These are phyloP conservation scores for Xestobium rufovillosum DNA, from an alignment of 2,888 invertebrate genomes.

Conservation along the genomic window DNA sequence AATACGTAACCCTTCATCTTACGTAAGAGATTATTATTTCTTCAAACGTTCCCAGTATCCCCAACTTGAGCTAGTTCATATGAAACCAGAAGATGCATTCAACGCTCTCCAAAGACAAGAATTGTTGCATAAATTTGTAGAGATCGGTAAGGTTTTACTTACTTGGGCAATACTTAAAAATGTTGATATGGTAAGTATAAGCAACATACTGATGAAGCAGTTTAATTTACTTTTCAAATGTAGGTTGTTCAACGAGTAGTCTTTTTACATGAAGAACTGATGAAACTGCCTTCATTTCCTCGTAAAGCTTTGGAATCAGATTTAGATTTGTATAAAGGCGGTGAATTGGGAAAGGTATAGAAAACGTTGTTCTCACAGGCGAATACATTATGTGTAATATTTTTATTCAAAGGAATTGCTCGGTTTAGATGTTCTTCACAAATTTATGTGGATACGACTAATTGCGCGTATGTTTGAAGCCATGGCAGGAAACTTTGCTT, in stretches of 20 bases:
- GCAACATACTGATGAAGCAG: conserved; percentile 7
- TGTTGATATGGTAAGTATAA: conserved; percentile 68
- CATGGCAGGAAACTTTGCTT: conserved; percentile 96
- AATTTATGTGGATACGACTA: conserved; percentile 97
- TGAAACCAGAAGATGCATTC: conserved; percentile 88
- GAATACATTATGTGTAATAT: neutral
- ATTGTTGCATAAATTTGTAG: conserved; percentile 87
- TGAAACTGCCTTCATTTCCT: conserved; percentile 97
- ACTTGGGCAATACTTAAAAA: conserved; percentile 90
- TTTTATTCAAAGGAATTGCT: conserved; percentile 62
- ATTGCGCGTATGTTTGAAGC: conserved; percentile 96
- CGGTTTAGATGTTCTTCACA: conserved; percentile 93
- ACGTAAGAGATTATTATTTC: conserved; percentile 81
- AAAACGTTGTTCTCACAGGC: neutral
- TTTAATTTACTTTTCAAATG: conserved; percentile 22
- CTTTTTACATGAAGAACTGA: conserved; percentile 96
- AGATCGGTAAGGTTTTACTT: conserved; percentile 89
- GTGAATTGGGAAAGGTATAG: conserved; percentile 74
- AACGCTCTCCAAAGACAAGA: conserved; percentile 86
- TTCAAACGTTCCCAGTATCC: conserved; percentile 90
- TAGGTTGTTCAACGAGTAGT: conserved; percentile 94
- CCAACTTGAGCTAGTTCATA: conserved; percentile 85
- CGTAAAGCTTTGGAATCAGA: conserved; percentile 96
- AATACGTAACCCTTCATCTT: conserved; percentile 91
- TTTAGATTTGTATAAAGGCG: conserved; percentile 83